Conservation (phyloP, 2,797 vertebrate genomes). For the Thaleichthys pacificus region DNA sequence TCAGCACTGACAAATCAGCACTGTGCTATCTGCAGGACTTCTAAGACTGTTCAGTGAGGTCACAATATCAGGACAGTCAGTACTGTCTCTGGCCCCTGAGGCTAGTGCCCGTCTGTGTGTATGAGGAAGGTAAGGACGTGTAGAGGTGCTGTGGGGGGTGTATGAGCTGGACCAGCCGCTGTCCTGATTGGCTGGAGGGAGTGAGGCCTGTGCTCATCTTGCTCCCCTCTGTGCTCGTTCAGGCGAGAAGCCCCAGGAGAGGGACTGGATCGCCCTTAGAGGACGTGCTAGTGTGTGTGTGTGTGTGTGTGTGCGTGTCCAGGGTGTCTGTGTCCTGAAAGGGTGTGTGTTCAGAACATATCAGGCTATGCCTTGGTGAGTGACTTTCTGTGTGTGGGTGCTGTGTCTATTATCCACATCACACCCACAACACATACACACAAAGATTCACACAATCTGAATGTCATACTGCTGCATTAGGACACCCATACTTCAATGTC, state of each 20-base stretch:
- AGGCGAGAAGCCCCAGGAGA: conserved; percentile 36
- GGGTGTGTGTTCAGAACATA: no score
- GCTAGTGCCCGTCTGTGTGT: not conserved
- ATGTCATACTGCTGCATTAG: no score
- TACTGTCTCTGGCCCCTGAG: no score
- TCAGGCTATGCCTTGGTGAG: no score
- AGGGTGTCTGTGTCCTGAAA: conserved; percentile 10
- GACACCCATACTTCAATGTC: no score
- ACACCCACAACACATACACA: no score
- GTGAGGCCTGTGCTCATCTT: conserved; percentile 57
- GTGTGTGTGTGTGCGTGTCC: conserved; percentile 15
- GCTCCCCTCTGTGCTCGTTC: conserved; percentile 57
- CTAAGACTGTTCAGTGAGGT: no score
- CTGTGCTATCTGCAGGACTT: no score
- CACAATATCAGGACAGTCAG: no score
- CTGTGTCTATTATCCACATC: not conserved
- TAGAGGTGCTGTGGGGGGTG: conserved; percentile 22
- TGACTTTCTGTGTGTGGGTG: not conserved
- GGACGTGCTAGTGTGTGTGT: conserved; percentile 17
- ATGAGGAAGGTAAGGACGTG: not conserved
- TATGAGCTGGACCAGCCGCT: conserved; percentile 48
- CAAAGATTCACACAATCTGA: no score
- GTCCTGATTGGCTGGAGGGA: conserved; percentile 61
- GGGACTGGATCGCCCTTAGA: conserved; percentile 46
- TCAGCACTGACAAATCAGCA: no score